Evolutionary conservation across 2,888 invertebrate genomes (phyloP).

Genomic region (Caenorhabditis drosophilae): DNA sequence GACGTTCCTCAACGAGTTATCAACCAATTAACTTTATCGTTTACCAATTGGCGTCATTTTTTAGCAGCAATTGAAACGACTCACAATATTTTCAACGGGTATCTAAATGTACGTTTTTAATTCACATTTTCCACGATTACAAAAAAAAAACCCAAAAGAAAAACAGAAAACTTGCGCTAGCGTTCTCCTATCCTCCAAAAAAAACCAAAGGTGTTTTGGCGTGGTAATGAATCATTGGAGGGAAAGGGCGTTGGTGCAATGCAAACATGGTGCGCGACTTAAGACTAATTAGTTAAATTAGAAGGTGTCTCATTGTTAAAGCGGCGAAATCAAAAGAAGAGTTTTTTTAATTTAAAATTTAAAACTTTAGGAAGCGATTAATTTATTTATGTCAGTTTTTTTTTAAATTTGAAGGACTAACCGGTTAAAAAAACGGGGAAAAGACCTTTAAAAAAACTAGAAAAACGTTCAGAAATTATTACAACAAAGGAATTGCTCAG

Average conservation of each 20-base stretch:
- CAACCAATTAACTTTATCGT: conserved; percentile 27
- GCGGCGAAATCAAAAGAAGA: too few species aligned
- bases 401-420: too few species aligned
- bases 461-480: too few species aligned
- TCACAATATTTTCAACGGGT: conserved; percentile 28
- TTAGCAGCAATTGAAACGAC: conserved; percentile 22
- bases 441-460: too few species aligned
- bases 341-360: too few species aligned
- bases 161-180: background rate
- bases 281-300: too few species aligned
- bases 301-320: too few species aligned
- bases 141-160: background rate
- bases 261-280: conserved; percentile 22
- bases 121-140: background rate
- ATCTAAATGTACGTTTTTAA: conserved; percentile 29
- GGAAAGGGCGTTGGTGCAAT: conserved; percentile 1
- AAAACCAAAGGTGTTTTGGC: background rate
- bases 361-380: too few species aligned
- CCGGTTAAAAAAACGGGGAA: too few species aligned
- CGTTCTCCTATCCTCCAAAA: background rate
- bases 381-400: too few species aligned
- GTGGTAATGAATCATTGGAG: too few species aligned
- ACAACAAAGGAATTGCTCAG: too few species aligned
- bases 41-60: conserved; percentile 31
- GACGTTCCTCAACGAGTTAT: conserved; percentile 28